phyloP scores from a whole-genome alignment of 2,113 vertebrate species.

The Xerus inauris region DNA sequence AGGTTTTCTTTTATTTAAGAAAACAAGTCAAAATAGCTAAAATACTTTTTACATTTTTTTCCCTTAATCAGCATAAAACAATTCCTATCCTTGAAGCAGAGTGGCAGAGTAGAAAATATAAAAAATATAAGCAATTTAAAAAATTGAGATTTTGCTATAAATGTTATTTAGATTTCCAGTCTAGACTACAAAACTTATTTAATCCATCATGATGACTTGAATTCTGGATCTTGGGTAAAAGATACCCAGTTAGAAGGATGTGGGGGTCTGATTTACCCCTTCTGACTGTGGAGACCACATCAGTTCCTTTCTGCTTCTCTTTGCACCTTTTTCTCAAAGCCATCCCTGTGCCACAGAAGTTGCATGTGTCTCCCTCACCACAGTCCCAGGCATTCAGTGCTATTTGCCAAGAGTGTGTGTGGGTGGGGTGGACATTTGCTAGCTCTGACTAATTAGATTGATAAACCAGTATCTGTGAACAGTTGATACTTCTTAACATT shows the following conservation, averaged over 20 bases:
- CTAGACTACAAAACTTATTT: not conserved
- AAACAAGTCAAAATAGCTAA: conserved; percentile 52
- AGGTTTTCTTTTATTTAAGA: conserved; percentile 17
- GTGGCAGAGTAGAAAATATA: not conserved
- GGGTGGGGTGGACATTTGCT: too few relatives aligned
- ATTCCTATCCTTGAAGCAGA: conserved; percentile 41
- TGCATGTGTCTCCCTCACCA: not conserved
- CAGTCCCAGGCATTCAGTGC: not conserved
- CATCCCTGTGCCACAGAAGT: too few relatives aligned
- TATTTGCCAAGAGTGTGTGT: not conserved
- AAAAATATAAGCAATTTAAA: not conserved
- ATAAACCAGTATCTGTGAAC: not conserved
- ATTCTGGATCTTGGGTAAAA: not conserved
- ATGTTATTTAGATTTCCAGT: not conserved
- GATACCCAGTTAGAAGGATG: not conserved
- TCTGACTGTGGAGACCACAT: not conserved
- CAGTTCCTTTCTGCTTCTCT: not conserved
- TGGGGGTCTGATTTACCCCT: not conserved
- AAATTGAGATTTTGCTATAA: not conserved
- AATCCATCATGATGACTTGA: not conserved
- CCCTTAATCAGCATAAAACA: conserved; percentile 27
- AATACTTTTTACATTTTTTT: conserved; percentile 18
- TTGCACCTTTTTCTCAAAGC: not conserved
- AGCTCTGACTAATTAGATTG: not conserved
- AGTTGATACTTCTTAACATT: not conserved